phyloP scores from a whole-genome alignment of 2,888 invertebrate genomes.

The Iphiclides podalirius region DNA sequence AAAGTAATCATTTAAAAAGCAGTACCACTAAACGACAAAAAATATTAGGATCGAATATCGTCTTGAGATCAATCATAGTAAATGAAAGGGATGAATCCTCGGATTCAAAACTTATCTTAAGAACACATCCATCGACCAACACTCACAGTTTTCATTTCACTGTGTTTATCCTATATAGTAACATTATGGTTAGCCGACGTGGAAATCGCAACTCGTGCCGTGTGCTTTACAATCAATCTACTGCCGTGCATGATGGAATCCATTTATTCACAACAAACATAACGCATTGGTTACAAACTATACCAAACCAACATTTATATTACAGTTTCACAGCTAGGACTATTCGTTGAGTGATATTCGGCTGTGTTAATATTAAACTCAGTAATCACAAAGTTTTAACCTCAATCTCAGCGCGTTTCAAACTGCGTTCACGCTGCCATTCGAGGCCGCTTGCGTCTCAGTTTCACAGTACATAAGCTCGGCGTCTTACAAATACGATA shows the following conservation, averaged over 20 bases:
- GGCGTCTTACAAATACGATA: too few species aligned
- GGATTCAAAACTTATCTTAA: conserved; percentile 50
- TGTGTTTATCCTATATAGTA: conserved; percentile 11
- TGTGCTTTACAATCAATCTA: background rate
- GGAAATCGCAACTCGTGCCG: conserved; percentile 8
- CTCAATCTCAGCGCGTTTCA: too few species aligned
- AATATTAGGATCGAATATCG: conserved; percentile 75
- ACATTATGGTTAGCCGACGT: conserved; percentile 14
- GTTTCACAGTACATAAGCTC: too few species aligned
- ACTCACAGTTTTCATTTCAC: conserved; percentile 11
- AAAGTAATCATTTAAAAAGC: conserved; percentile 55
- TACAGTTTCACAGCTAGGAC: background rate
- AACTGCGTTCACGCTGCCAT: too few species aligned
- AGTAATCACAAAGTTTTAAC: too few species aligned
- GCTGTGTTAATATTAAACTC: too few species aligned
- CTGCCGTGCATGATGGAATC: background rate
- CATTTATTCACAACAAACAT: background rate
- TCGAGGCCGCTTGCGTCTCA: too few species aligned
- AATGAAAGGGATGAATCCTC: conserved; percentile 51
- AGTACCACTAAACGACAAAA: conserved; percentile 58
- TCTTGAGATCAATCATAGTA: conserved; percentile 76
- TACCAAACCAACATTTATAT: background rate
- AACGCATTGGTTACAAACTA: background rate
- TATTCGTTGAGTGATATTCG: background rate
- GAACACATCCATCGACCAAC: conserved; percentile 47